Evolutionary conservation across 2,113 vertebrate species (phyloP), one percentile per base, ranked within the genome.

Genomic region (Eulacestoma nigropectus): DNA sequence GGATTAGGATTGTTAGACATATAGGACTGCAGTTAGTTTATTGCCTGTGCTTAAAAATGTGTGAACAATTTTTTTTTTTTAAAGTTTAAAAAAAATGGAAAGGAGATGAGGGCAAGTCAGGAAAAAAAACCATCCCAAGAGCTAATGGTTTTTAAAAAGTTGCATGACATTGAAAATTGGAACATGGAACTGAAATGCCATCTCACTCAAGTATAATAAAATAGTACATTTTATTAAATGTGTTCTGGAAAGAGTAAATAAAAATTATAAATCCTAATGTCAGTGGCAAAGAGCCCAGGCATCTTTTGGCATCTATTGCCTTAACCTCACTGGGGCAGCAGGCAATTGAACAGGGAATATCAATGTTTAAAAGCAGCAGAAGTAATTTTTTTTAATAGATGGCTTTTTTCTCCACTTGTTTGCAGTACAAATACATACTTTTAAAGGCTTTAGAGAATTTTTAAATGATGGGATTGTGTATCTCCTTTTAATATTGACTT

Each of bases 181-280:
- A 87, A 84, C 44, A 59, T 75, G 56, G 37, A 94, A 77, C 35
- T 74, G 59, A 85, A 94, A 83, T 49, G 11, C 42, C 30, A 16
- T 77, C 46, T 91, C 23, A 10, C 50, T 49, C 59, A 77, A 83
- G 29, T 53, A 42, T 69, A 90, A 86, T 80, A 95, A 86, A 88
- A 55, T 7, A 84, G 55, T 86, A 59, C 29, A 47, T 93, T 90
- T 93, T 93, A 57, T 90, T 83, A 50, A 93, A 80, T 39, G 23
- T 46, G 16, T 88, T 92, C 83, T 92, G 79, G 72, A 84, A 92
- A 73, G 57, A 92, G 70, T 80, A 85, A 92, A 70, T 86, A 44
- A 74, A 83, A 90, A 80, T 65, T 67, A 17, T 17, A 20, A 91
- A 90, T 82, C 42, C 30, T 80, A 19, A 44, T 90, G 76, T 57